Evolutionary conservation across 2,797 vertebrate species (phyloP).

Genomic region (Notolabrus celidotus): DNA sequence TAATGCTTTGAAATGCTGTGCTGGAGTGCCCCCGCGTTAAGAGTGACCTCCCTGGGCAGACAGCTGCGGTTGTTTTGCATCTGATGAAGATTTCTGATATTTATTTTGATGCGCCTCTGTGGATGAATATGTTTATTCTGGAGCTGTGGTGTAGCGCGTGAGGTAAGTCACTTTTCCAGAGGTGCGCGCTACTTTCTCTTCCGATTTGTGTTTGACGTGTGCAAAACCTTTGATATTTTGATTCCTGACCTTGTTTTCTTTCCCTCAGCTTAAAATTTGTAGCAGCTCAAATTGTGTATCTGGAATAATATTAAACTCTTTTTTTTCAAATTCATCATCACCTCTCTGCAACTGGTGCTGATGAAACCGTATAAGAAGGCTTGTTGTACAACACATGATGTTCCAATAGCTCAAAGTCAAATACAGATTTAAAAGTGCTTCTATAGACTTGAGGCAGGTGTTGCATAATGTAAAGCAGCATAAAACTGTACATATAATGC

Average conservation of each 20-base stretch:
- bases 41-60: constrained; percentile 21
- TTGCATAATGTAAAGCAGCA: constrained; percentile 22
- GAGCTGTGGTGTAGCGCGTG: constrained; percentile 65
- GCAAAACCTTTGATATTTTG: constrained; percentile 26
- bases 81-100: constrained; percentile 52
- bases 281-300: neutral
- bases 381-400: constrained; percentile 2
- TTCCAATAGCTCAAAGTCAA: constrained; percentile 4
- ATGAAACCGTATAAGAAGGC: neutral
- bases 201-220: constrained; percentile 26
- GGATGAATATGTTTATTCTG: constrained; percentile 75
- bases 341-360: constrained; percentile 58
- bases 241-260: neutral
- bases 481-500: constrained; percentile 23
- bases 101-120: constrained; percentile 53
- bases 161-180: constrained; percentile 82
- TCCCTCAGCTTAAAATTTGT: neutral
- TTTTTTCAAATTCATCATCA: neutral
- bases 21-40: constrained; percentile 8
- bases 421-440: constrained; percentile 14
- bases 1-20: constrained; percentile 59
- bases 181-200: constrained; percentile 70
- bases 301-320: constrained; percentile 8
- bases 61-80: constrained; percentile 62
- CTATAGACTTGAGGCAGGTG: constrained; percentile 35